phyloP scores from a whole-genome alignment of 2,113 vertebrate species.

The Heloderma charlesbogerti region DNA sequence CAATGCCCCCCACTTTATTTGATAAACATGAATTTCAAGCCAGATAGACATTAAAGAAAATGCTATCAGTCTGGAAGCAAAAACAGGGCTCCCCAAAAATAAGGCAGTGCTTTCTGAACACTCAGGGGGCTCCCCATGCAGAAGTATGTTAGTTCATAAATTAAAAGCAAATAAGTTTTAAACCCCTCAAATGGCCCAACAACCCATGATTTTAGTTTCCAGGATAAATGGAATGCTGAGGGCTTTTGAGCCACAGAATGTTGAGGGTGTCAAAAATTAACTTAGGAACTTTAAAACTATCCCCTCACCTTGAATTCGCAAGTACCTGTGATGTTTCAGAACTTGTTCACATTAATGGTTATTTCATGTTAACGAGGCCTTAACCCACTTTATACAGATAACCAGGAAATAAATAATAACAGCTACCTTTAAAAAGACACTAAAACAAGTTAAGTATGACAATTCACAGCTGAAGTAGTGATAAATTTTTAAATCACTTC shows the following conservation, averaged over 20 bases:
- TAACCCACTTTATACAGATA: not conserved
- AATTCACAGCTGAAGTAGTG: not conserved
- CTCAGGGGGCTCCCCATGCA: not conserved
- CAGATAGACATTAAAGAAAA: too few relatives aligned
- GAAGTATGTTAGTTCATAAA: not conserved
- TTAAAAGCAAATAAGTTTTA: not conserved
- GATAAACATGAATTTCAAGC: not conserved
- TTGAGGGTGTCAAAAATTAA: not conserved
- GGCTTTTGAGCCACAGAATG: not conserved
- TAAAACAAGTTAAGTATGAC: not conserved
- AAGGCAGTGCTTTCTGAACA: too few relatives aligned
- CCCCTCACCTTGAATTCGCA: not conserved
- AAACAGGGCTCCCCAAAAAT: not conserved
- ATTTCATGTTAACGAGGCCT: slow-evolving; percentile 1
- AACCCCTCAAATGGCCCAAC: not conserved
- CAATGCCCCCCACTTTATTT: not conserved
- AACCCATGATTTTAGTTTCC: not conserved
- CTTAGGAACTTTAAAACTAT: not conserved
- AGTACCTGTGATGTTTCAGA: not conserved
- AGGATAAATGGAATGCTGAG: not conserved
- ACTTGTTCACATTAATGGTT: not conserved
- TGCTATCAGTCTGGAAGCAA: not conserved
- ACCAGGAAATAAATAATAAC: not conserved
- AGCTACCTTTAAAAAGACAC: not conserved
- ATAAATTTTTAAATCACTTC: not conserved